Evolutionary conservation across 2,797 vertebrate genomes (phyloP).

Genomic region (Enteromius paludinosus): DNA sequence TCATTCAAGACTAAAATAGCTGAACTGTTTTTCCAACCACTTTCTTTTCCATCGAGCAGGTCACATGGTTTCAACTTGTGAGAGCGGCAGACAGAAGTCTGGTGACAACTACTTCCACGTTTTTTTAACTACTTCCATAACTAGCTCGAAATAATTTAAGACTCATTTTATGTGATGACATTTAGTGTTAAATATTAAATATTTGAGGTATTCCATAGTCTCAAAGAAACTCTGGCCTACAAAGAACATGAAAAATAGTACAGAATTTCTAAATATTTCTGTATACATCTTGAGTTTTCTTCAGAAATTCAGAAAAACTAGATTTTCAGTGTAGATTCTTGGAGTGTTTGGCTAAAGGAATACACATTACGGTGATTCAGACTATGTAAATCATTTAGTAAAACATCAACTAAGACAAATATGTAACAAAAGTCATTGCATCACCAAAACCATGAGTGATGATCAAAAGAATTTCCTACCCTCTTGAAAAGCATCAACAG

Average conservation of each 20-base stretch:
- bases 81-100: not conserved
- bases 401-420: slow-evolving; percentile 39
- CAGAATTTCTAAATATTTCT: not conserved
- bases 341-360: slow-evolving; percentile 14
- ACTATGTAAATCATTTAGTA: not conserved
- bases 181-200: not conserved
- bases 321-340: not conserved
- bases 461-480: slow-evolving; percentile 16
- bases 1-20: slow-evolving; percentile 52
- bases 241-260: not conserved
- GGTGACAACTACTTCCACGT: not conserved
- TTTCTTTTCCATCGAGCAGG: slow-evolving; percentile 34
- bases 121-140: not conserved
- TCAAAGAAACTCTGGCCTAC: not conserved
- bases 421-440: not conserved
- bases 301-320: not conserved
- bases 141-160: not conserved
- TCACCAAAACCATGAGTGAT: slow-evolving; percentile 22
- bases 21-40: slow-evolving; percentile 55
- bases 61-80: slow-evolving; percentile 32
- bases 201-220: not conserved
- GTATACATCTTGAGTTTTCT: not conserved
- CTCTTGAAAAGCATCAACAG: not conserved
- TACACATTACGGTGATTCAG: not conserved
- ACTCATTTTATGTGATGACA: not conserved